Evolutionary conservation across 1,140 invertebrate species (phyloP).

Genomic region (Ceratosolen solmsi): DNA sequence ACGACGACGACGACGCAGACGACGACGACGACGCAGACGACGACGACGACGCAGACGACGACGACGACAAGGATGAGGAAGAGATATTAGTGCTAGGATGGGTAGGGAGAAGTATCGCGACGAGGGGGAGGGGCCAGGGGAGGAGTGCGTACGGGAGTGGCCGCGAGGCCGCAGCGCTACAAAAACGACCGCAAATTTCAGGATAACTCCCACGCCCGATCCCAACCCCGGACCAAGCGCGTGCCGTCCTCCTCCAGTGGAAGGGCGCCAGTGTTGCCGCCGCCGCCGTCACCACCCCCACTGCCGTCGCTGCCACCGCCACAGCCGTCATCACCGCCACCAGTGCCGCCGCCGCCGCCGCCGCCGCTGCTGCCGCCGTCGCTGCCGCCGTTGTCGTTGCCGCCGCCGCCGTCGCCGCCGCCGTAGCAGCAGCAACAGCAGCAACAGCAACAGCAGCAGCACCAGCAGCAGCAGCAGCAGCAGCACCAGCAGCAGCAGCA

Average conservation of each 20-base stretch:
- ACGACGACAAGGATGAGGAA: too few relatives aligned
- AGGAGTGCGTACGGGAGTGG: not conserved
- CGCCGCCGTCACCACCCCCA: not conserved
- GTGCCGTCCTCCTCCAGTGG: not conserved
- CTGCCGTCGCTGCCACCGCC: not conserved
- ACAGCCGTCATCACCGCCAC: too few relatives aligned
- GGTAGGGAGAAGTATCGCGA: not conserved
- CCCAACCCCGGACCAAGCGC: not conserved
- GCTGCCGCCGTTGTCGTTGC: not conserved
- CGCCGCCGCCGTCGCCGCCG: not conserved
- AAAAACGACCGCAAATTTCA: conserved; percentile 11
- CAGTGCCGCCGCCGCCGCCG: not conserved
- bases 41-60: too few relatives aligned
- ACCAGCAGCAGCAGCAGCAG: not conserved
- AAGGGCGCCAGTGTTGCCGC: not conserved
- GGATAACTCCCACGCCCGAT: conserved; percentile 6
- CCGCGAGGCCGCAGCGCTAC: not conserved
- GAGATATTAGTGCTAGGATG: too few relatives aligned
- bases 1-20: too few relatives aligned
- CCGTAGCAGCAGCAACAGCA: not conserved
- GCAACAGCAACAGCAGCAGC: not conserved
- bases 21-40: too few relatives aligned
- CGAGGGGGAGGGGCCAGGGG: not conserved
- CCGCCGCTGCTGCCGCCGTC: not conserved
- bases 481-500: not conserved